phyloP scores from a whole-genome alignment of 2,797 vertebrate genomes.

The Sebastiscus albofasciatus region DNA sequence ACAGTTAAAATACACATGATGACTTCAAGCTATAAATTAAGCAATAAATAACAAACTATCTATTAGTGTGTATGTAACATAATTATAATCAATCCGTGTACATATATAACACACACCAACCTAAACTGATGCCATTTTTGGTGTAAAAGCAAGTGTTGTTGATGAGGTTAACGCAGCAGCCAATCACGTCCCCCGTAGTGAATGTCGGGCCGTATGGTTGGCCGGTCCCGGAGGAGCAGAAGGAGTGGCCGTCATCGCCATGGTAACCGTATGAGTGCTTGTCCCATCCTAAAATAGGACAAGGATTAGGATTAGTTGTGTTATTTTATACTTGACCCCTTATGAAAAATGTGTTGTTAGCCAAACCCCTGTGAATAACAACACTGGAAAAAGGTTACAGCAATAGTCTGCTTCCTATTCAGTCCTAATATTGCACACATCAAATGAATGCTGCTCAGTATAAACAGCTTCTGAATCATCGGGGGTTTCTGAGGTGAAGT shows the following conservation, averaged over 20 bases:
- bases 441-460: not conserved
- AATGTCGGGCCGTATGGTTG: slow-evolving; percentile 97
- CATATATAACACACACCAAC: slow-evolving; percentile 63
- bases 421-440: not conserved
- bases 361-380: not conserved
- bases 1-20: not conserved
- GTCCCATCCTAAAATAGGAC: slow-evolving; percentile 89
- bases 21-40: not conserved
- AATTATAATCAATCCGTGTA: not conserved
- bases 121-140: slow-evolving; percentile 96
- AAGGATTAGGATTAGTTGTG: slow-evolving; percentile 51
- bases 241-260: slow-evolving; percentile 96
- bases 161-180: slow-evolving; percentile 98
- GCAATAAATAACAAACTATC: not conserved
- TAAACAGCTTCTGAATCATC: slow-evolving; percentile 1
- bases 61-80: not conserved
- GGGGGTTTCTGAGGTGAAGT: slow-evolving; percentile 15
- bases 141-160: slow-evolving; percentile 99
- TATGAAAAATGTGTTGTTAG: slow-evolving; percentile 10
- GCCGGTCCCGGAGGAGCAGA: slow-evolving; percentile 97
- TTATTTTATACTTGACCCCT: slow-evolving; percentile 22
- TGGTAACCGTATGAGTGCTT: slow-evolving; percentile 99
- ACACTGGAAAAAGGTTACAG: not conserved
- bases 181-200: slow-evolving; percentile 97
- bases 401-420: not conserved